Percentiles rank a stretch among this genome's conserved stretches.
Evolutionary conservation across 2,888 invertebrate species (phyloP).

Genomic region (Drosophila flavopinicola): DNA sequence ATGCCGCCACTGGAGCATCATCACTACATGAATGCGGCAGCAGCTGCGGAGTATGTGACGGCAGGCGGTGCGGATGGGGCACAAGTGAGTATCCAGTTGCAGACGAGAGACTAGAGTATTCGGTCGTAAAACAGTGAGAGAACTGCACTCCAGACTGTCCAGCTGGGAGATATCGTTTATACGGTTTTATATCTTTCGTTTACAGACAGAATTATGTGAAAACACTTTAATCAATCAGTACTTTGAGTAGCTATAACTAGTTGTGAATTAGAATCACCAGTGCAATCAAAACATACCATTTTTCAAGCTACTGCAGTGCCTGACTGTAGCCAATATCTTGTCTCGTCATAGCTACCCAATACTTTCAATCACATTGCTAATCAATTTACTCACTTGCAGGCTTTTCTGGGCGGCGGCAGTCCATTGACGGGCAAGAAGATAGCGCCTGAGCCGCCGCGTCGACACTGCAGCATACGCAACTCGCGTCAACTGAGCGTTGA

Average conservation of each 20-base stretch:
- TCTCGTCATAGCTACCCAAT: neutral
- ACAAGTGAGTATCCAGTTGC: constrained; percentile 45
- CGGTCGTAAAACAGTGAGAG: too few relatives aligned
- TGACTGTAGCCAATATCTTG: neutral
- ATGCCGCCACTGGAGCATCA: constrained; percentile 84
- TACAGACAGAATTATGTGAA: too few relatives aligned
- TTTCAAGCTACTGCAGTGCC: too few relatives aligned
- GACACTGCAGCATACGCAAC: constrained; percentile 87
- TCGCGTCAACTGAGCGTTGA: constrained; percentile 74
- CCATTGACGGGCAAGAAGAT: constrained; percentile 91
- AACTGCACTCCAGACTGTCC: too few relatives aligned
- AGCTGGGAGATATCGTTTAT: too few relatives aligned
- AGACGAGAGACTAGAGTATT: too few relatives aligned
- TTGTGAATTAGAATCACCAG: too few relatives aligned
- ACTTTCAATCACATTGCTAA: neutral
- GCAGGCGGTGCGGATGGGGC: constrained; percentile 57
- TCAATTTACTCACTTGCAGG: constrained; percentile 64
- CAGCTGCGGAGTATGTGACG: constrained; percentile 83
- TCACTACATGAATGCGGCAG: constrained; percentile 84
- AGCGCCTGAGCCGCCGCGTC: constrained; percentile 92
- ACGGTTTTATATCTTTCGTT: too few relatives aligned
- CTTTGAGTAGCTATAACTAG: too few relatives aligned
- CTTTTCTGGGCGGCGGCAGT: constrained; percentile 88
- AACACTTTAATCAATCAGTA: too few relatives aligned
- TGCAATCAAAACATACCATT: too few relatives aligned